Conservation (phyloP, 2,113 vertebrate species). For the Anoplopoma fimbria region DNA sequence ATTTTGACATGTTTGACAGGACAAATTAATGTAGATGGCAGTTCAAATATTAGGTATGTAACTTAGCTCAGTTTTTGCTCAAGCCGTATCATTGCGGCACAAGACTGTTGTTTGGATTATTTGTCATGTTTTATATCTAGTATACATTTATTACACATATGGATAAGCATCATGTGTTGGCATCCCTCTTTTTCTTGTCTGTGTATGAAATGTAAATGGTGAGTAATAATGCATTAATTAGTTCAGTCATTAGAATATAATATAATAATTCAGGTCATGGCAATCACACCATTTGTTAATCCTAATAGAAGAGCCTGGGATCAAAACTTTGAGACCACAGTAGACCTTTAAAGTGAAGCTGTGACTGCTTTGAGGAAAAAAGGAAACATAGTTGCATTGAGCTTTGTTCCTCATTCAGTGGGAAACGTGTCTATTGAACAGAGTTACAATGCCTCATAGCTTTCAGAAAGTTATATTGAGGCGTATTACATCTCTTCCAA, state of each 20-base stretch:
- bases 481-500: background rate
- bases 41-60: background rate
- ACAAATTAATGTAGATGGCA: background rate
- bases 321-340: background rate
- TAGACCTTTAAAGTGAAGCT: background rate
- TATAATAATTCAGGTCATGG: too few species aligned
- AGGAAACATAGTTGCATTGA: background rate
- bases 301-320: background rate
- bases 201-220: background rate
- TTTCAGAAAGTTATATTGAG: background rate
- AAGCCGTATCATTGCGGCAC: background rate
- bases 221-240: background rate
- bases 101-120: background rate
- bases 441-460: background rate
- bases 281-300: background rate
- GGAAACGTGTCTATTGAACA: background rate
- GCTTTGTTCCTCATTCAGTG: background rate
- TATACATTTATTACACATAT: background rate
- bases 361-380: background rate
- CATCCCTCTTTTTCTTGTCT: background rate
- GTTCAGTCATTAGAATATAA: background rate
- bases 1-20: background rate
- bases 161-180: background rate
- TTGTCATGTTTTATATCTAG: background rate
- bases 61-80: background rate